phyloP scores from a whole-genome alignment of 1,140 invertebrate species.

The Helicorthomorpha holstii region DNA sequence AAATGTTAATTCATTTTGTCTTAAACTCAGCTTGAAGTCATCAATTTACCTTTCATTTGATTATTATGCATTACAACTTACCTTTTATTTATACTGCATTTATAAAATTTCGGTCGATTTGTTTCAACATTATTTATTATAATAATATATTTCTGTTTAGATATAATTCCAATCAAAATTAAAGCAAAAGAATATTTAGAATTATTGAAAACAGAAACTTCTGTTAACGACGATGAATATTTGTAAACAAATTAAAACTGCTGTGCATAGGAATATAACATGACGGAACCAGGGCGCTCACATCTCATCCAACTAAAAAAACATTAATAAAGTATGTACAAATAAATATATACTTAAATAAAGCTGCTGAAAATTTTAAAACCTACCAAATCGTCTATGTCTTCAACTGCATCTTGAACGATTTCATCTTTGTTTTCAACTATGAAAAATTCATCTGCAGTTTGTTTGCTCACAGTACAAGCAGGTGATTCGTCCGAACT shows the following conservation, averaged over 20 bases:
- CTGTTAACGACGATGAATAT: neutral
- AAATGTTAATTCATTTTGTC: constrained; percentile 7
- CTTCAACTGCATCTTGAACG: neutral
- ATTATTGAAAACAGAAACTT: neutral
- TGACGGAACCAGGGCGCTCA: too few species aligned
- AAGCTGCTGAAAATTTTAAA: neutral
- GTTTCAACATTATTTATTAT: neutral
- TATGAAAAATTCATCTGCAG: neutral
- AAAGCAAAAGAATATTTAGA: constrained; percentile 18
- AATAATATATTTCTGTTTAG: constrained; percentile 9
- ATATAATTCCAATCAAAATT: constrained; percentile 23
- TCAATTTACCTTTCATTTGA: neutral
- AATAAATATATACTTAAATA: neutral
- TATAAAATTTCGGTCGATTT: neutral
- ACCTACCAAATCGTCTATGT: neutral
- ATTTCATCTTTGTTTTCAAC: neutral
- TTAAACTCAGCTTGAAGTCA: constrained; percentile 2
- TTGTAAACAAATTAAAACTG: too few species aligned
- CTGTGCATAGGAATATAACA: too few species aligned
- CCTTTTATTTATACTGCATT: neutral
- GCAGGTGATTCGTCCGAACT: neutral
- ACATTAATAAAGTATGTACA: too few species aligned
- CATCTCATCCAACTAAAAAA: too few species aligned
- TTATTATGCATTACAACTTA: neutral
- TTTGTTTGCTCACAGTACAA: neutral